These are phyloP conservation scores for Pycnomerus fuliginosus DNA, from an alignment of 2,888 invertebrate genomes.

Conservation along the genomic window DNA sequence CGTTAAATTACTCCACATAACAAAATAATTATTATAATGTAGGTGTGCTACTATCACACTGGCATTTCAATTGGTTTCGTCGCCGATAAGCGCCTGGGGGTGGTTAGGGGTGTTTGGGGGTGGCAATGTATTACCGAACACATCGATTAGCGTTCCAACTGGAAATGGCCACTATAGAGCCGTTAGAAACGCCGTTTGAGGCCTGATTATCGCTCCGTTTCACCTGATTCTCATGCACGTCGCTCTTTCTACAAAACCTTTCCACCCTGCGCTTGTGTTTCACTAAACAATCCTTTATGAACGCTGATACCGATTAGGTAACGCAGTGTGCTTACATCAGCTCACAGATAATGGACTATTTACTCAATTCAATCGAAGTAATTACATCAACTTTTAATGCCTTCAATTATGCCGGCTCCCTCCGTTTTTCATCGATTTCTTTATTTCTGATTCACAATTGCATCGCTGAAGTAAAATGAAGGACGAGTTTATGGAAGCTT, in stretches of 20 bases:
- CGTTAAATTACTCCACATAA: not conserved
- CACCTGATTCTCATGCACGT: slow-evolving; percentile 43
- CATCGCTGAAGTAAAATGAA: slow-evolving; percentile 16
- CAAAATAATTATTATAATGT: slow-evolving; percentile 13
- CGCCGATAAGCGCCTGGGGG: slow-evolving; percentile 16
- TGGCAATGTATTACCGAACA: slow-evolving; percentile 42
- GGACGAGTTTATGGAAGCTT: slow-evolving; percentile 17
- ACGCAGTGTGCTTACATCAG: slow-evolving; percentile 13
- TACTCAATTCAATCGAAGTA: slow-evolving; percentile 17
- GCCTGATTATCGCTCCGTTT: slow-evolving; percentile 44
- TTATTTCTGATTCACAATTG: not conserved
- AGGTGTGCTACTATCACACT: slow-evolving; percentile 18
- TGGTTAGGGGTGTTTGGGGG: slow-evolving; percentile 14
- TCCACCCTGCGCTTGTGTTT: slow-evolving; percentile 21
- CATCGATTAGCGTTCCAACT: slow-evolving; percentile 51
- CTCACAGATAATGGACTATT: slow-evolving; percentile 17
- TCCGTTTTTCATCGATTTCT: slow-evolving; percentile 16
- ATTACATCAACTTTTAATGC: slow-evolving; percentile 20
- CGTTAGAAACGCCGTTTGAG: slow-evolving; percentile 42
- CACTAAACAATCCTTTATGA: slow-evolving; percentile 22
- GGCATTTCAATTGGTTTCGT: slow-evolving; percentile 24
- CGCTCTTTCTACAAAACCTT: slow-evolving; percentile 36
- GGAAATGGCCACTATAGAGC: slow-evolving; percentile 49
- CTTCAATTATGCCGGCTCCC: slow-evolving; percentile 9
- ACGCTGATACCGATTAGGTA: slow-evolving; percentile 18